Base-by-base conservation (phyloP, 2,113 vertebrate genomes). In the Platichthys stellatus region DNA sequence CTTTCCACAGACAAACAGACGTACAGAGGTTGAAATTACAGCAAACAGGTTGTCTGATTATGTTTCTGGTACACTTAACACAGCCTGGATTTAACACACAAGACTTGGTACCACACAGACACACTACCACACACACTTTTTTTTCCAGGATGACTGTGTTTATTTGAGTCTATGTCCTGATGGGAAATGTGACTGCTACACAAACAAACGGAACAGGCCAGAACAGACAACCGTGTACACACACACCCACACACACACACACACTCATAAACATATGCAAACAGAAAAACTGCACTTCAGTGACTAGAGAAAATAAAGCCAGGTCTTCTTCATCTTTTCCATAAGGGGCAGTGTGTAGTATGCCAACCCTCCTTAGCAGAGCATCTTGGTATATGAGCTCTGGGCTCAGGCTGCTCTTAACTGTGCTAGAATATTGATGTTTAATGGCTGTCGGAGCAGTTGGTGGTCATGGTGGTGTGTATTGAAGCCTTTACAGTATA, bases 101-200 rank as follows among this genome's bases (percentile, higher is more conserved):
- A 31, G 59, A 35, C 58, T 35, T 59, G 78, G 69, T 71, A 64
- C 38, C 69, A 47, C 78, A 79, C 78, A 77, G 65, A 78, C 58
- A 74, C 40, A 76, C 58, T 59, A 40, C 60, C 69, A 80, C 59
- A 71, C 62, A 69, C 40, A 74, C 60, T 49, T 64, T 15, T 54
- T 66, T 74, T 89, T 88, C 88, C 80, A 89, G 80, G 66, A 81
- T 78, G 60, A 45, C 82, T 82, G 66, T 90, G 88, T 93, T 93
- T 93, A 93, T 93, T 93, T 93, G 86, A 92, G 89, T 87, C 80
- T 83, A 75, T 81, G 86, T 89, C 81, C 78, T 87, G 80, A 90
- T 92, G 87, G 90, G 90, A 93, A 92, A 91, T 90, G 83, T 91
- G 92, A 88, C 87, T 86, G 83, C 86, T 87, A 69, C 72, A 85